Base-by-base conservation (phyloP, 2,113 vertebrate species). In the Paramormyrops kingsleyae region DNA sequence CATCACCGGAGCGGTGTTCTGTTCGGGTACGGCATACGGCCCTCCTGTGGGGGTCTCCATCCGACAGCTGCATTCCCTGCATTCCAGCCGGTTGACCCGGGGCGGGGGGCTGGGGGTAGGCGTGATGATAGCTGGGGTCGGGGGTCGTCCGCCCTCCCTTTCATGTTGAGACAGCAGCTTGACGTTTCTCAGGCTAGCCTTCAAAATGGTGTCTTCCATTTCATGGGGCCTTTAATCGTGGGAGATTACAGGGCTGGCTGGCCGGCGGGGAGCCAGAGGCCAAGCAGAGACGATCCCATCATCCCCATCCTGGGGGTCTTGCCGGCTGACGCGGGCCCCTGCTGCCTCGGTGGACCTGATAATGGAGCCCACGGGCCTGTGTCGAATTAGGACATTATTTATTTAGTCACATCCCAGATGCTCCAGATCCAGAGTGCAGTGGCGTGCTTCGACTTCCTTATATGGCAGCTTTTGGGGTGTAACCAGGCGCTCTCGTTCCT, bases 181-280 rank as follows among this genome's bases (percentile, higher is more conserved):
- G 89, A 85, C 86, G n/a, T 90, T 91, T 92, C 91, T 91, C 91
- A 93, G 89, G 62, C 89, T 90, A 91, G 90, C 91, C 83, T 87
- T 90, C 53, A 46, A 66, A 89, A 89, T 88, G 17, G 21, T n/a
- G 66, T 88, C 91, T 92, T 93, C 90, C 88, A 88, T 89, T 89
- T 89, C n/a, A 17, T 24, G 50, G 89, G 84, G 47, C 87, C 85
- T 91, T 91, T 83, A 92, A 90, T 90, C 56, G 90, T 77, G 74
- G 70, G 87, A 56, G 91, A 91, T 91, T 90, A 88, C 47, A 77
- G 56, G 90, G 83, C 59, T 19, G 87, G 70, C 56, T 27, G 62
- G 9, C 80, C 53, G 15, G 77, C 77, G 5, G 56, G 88, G 24
- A 49, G 56, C 24, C 12, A 35, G 89, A 87, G 87, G 56, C 59